Base-by-base conservation (phyloP, 2,113 vertebrate species). In the Isurus oxyrinchus region DNA sequence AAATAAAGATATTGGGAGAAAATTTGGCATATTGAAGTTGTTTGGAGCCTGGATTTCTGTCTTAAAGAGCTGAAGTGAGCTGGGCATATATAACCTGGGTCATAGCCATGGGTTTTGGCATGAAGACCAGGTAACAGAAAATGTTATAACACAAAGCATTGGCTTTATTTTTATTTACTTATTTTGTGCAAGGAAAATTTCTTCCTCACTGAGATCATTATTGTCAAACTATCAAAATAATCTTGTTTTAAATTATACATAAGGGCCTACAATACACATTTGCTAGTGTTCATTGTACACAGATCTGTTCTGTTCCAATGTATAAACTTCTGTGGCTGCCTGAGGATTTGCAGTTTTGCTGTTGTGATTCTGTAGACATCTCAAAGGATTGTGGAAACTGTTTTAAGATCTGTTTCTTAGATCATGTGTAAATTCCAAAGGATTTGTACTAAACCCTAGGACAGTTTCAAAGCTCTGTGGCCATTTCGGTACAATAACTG, bases 401-500 rank as follows among this genome's bases (percentile, higher is more conserved):
- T 35, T 35, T 35, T 91, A 91, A 16, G 88, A 61, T 14, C 57
- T 21, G 44, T 57, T 14, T 59, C 55, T 91, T 91, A n/a, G 57
- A 91, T 91, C 55, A 57, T 91, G 31, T 91, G 55, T 91, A 61
- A 61, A 91, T 91, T 91, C 88, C 55, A 61, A 11, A 91, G 31
- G 55, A 61, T 91, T 91, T 91, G 88, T 35, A 91, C 88, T 61
- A 91, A 91, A 91, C 55, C 55, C 88, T 91, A 57, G 57, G 2
- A 91, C 53, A 91, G 10, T 91, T 91, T 91, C 57, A 91, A 61
- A 91, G 88, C 13, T 61, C 88, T 61, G 88, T 59, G 88, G 57
- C 57, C 27, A 61, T 91, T 91, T 91, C n/a, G 57, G 55, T 19
- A 16, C 27, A 91, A 59, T 59, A 35, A 11, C 57, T 91, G 27